A percentile compares a stretch with the other conserved stretches of the same genome.
phyloP scores from a whole-genome alignment of 2,888 invertebrate species.

The Cataglyphis rosenhaueri region DNA sequence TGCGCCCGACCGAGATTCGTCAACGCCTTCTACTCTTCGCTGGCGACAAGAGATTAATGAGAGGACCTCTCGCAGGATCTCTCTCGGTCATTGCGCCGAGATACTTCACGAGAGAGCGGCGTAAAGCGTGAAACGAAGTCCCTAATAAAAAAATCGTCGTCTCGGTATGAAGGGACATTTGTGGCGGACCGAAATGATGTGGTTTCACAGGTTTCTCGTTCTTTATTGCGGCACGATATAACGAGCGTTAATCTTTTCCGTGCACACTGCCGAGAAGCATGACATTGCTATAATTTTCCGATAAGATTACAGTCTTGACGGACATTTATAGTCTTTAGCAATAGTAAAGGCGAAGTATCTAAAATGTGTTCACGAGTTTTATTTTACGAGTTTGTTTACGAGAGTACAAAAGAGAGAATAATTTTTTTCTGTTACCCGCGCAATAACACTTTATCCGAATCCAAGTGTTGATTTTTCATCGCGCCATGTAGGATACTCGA shows the following conservation, averaged over 20 bases:
- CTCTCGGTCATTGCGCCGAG: constrained; percentile 45
- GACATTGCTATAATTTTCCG: constrained; percentile 52
- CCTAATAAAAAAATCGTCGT: constrained; percentile 43
- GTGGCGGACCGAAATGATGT: constrained; percentile 42
- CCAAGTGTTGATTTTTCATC: background rate
- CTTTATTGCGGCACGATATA: constrained; percentile 39
- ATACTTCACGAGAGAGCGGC: constrained; percentile 44
- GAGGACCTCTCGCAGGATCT: constrained; percentile 50
- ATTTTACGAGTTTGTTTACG: constrained; percentile 33
- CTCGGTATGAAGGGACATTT: constrained; percentile 38
- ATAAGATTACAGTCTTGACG: constrained; percentile 39
- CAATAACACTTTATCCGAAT: background rate
- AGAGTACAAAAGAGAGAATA: constrained; percentile 12
- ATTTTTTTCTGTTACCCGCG: background rate
- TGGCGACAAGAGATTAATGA: constrained; percentile 48
- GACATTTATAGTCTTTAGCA: constrained; percentile 38
- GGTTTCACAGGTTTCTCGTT: constrained; percentile 51
- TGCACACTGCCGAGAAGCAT: constrained; percentile 16
- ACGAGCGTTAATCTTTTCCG: constrained; percentile 46
- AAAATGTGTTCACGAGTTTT: constrained; percentile 1
- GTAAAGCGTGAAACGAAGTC: constrained; percentile 54
- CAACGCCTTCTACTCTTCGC: constrained; percentile 56
- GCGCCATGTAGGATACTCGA: background rate
- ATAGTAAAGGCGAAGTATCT: constrained; percentile 32
- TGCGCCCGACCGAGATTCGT: constrained; percentile 52